Evolutionary conservation across 2,113 vertebrate genomes (phyloP), one percentile per base, ranked within the genome.

Genomic region (Xiphophorus hellerii): DNA sequence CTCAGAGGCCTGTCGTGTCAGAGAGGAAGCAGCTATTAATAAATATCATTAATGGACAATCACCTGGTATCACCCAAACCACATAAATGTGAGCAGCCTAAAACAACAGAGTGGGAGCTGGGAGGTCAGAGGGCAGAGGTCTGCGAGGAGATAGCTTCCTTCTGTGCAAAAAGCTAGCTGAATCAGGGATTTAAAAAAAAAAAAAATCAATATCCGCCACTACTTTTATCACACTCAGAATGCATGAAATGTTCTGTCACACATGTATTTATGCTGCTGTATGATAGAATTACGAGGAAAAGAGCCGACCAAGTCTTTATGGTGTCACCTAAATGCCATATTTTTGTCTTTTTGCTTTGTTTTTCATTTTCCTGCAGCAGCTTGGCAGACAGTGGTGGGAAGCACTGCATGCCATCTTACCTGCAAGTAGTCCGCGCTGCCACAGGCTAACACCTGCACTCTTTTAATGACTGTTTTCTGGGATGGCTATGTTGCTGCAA

Each of bases 401-500:
- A 42, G 39, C 44, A 20, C 17, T 28, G 81, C 33, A 62, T 77
- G 82, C 84, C 64, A 65, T 84, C 83, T 77, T 76, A 69, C 71
- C 67, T 78, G 77, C 27, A 60, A 79, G 77, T 3, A 4, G 51
- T 42, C 77, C 78, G 64, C 25, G 62, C 83, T 66, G 74, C 83
- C 89, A 75, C 82, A 88, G 81, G 80, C 91, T 85, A 86, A 93
- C 91, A 92, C 93, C 92, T 93, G 91, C 84, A 84, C 80, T 42
- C 76, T 62, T 87, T 85, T 94, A 94, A 95, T 94, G 86, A 94
- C 86, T 95, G 91, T 94, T 95, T 94, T 92, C 91, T 83, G 51
- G 48, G 71, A 78, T 75, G 67, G 83, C 84, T 87, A 89, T 90
- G 78, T 87, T 88, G 85, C 91, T 90, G 89, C 87, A 85, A 83